Conservation (phyloP, 2,113 vertebrate species). For the Clinocottus analis region DNA sequence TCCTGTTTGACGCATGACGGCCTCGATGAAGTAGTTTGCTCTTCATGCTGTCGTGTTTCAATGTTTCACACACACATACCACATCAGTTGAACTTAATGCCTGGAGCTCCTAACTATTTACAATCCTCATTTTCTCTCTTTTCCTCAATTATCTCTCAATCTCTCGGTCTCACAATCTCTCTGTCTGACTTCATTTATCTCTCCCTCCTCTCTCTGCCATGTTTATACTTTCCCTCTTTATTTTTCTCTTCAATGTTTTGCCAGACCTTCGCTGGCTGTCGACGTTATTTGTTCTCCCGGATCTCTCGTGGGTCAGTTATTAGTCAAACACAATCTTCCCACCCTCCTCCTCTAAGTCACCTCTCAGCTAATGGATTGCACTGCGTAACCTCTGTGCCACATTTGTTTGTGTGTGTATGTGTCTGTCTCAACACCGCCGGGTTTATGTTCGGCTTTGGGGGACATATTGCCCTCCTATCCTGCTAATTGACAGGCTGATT, state of each 20-base stretch:
- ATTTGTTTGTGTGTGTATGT: constrained; percentile 51
- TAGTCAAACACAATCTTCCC: constrained; percentile 56
- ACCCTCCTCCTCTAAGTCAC: constrained; percentile 15
- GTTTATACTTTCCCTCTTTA: neutral
- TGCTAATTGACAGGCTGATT: constrained; percentile 63
- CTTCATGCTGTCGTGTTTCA: neutral
- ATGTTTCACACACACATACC: neutral
- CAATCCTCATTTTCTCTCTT: constrained; percentile 3
- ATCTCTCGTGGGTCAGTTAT: constrained; percentile 40
- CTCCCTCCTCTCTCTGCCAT: neutral
- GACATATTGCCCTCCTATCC: constrained; percentile 40
- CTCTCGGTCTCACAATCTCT: neutral
- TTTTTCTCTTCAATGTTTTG: neutral
- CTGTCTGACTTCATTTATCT: neutral
- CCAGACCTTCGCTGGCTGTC: constrained; percentile 6
- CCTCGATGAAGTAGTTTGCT: neutral
- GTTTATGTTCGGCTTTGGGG: constrained; percentile 49
- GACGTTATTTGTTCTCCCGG: constrained; percentile 42
- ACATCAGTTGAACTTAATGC: neutral
- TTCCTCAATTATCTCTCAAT: constrained; percentile 14
- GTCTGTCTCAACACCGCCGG: constrained; percentile 49
- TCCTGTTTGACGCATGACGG: neutral
- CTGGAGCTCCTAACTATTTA: constrained; percentile 18
- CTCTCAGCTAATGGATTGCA: constrained; percentile 23
- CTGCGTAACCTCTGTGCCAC: constrained; percentile 24